Evolutionary conservation across 2,797 vertebrate genomes (phyloP), one percentile per base, ranked within the genome.

Genomic region (Falco concolor): DNA sequence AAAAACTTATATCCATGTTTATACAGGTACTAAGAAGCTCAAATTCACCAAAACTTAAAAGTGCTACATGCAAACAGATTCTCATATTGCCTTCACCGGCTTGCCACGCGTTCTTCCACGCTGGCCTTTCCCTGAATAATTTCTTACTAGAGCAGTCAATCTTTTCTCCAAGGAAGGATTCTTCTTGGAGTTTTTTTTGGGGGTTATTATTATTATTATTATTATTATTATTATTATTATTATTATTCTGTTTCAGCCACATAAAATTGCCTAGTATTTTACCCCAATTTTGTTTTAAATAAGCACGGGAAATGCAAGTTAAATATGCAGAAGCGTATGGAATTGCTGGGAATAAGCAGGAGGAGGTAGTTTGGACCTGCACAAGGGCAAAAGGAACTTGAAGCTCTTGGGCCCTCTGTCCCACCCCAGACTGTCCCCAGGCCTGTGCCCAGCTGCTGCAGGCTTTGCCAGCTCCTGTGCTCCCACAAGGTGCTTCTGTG

Each of bases 21-120:
- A 15, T 47, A 22, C 6, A 52, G 38, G 10, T 56, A 79, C 23
- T n/a, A 67, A 57, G 16, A 57, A 73, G 24, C 23, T 69, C 42
- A 50, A 50, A 50, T 56, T 75, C 82, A 50, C 9, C 23, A n/a
- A 44, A 56, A 44, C 34, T 54, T 11, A 61, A 49, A 90, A 49
- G 32, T 7, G 12, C 13, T 45, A 17, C 6, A 18, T 23, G 25
- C 16, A 52, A 40, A 19, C n/a, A 64, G 36, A 61, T n/a, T 80
- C 13, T 75, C 1, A 1, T n/a, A 24, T n/a, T 49, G 15, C 27
- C 9, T 72, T 77, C 21, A 24, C 30, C 24, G 25, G 0, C 38
- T 70, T 64, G 2, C 24, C 13, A 6, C 16, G 27, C 63, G 23
- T 57, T 70, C 23, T 64, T 77, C 44, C 12, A 45, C 20, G 21